A percentile compares a stretch with the other conserved stretches of the same genome.
phyloP scores from a whole-genome alignment of 2,888 invertebrate species.

The Chaetogeoica ovagalla region DNA sequence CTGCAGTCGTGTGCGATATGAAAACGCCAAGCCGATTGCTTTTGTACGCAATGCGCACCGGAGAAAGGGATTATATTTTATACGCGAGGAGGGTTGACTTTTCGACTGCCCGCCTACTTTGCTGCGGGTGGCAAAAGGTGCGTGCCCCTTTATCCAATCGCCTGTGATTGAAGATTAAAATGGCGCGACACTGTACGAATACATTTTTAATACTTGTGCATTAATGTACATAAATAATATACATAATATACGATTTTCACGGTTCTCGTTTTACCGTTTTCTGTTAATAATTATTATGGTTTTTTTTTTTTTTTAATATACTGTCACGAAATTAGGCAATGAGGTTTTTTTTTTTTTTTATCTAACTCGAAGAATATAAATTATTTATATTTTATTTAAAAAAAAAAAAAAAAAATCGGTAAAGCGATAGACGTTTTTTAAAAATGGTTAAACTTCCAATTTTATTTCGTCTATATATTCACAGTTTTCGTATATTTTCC shows the following conservation, averaged over 20 bases:
- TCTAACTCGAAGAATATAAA: too few relatives aligned
- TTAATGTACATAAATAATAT: not conserved
- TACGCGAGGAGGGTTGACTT: conserved; percentile 57
- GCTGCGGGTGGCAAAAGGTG: conserved; percentile 50
- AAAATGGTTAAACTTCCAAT: too few relatives aligned
- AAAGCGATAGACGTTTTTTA: too few relatives aligned
- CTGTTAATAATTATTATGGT: too few relatives aligned
- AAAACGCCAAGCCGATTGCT: not conserved
- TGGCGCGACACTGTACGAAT: conserved; percentile 42
- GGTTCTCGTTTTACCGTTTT: not conserved
- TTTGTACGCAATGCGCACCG: not conserved
- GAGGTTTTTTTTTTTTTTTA: too few relatives aligned
- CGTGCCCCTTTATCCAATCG: conserved; percentile 49
- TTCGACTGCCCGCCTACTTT: conserved; percentile 55
- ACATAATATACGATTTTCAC: too few relatives aligned
- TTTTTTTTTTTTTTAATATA: too few relatives aligned
- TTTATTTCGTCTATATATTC: too few relatives aligned
- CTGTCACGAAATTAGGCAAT: too few relatives aligned
- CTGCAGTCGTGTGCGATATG: not conserved
- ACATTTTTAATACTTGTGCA: conserved; percentile 3
- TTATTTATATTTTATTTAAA: too few relatives aligned
- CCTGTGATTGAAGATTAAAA: conserved; percentile 44
- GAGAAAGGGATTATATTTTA: conserved; percentile 38
- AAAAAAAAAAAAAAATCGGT: too few relatives aligned
- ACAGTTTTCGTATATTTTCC: too few relatives aligned